Evolutionary conservation across 1,140 invertebrate species (phyloP).

Genomic region (Zaprionus capensis): DNA sequence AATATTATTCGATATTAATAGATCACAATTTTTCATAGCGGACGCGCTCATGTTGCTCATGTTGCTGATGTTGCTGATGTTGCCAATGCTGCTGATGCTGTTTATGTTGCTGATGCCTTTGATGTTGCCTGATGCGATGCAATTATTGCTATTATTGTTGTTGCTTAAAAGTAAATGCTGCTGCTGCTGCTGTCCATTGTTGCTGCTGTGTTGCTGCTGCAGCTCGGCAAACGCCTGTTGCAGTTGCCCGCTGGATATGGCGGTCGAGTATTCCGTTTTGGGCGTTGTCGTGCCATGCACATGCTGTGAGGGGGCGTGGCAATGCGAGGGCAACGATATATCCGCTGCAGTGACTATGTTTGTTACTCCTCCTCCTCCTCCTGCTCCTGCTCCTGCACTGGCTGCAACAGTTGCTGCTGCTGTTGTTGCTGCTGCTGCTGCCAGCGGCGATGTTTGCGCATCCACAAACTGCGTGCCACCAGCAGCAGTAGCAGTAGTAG

Average conservation of each 20-base stretch:
- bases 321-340: constrained; percentile 31
- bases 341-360: constrained; percentile 44
- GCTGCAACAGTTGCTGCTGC: not conserved
- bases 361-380: not conserved
- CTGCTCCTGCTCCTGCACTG: not conserved
- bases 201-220: constrained; percentile 56
- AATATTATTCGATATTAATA: constrained; percentile 83
- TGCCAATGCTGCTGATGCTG: constrained; percentile 27
- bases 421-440: not conserved
- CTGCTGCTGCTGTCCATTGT: constrained; percentile 39
- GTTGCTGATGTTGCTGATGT: constrained; percentile 32
- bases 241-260: constrained; percentile 73
- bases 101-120: constrained; percentile 33
- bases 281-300: constrained; percentile 73
- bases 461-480: constrained; percentile 57
- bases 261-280: constrained; percentile 79
- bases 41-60: constrained; percentile 48
- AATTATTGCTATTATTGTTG: constrained; percentile 84
- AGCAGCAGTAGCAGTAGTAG: constrained; percentile 1
- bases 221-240: constrained; percentile 75
- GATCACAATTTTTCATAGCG: constrained; percentile 82
- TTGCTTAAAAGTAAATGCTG: constrained; percentile 79
- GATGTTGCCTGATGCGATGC: constrained; percentile 55
- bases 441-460: constrained; percentile 77
- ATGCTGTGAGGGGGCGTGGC: constrained; percentile 22